These are phyloP conservation scores for Melanotaenia duboulayi DNA, from an alignment of 2,113 vertebrate genomes.

Conservation along the genomic window DNA sequence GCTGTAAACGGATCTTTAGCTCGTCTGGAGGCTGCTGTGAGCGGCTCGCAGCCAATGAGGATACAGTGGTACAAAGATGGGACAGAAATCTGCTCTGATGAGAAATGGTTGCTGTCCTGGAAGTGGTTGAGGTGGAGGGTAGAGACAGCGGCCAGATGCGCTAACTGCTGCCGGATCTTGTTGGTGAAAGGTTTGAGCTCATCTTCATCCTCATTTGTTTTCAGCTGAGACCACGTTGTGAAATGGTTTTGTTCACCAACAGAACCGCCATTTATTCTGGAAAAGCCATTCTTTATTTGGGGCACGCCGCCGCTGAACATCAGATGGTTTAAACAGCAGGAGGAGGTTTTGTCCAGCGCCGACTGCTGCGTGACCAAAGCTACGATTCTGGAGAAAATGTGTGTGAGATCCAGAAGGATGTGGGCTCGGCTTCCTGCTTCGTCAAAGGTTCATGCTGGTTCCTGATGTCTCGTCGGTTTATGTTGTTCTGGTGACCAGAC, in stretches of 20 bases:
- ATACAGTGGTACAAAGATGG: constrained; percentile 92
- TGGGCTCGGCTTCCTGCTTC: constrained; percentile 91
- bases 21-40: constrained; percentile 91
- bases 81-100: constrained; percentile 86
- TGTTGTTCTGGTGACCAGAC: neutral
- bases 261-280: constrained; percentile 94
- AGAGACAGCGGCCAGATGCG: constrained; percentile 88
- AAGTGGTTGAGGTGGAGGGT: constrained; percentile 87
- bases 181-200: constrained; percentile 90
- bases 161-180: constrained; percentile 87
- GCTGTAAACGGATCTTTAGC: constrained; percentile 91
- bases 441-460: constrained; percentile 89
- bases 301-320: too few species aligned
- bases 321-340: constrained; percentile 95
- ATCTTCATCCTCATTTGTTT: neutral
- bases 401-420: constrained; percentile 95
- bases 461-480: neutral
- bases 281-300: too few species aligned
- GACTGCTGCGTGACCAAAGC: constrained; percentile 88
- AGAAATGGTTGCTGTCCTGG: constrained; percentile 92
- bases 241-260: constrained; percentile 23
- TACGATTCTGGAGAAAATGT: constrained; percentile 92
- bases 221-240: neutral
- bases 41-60: constrained; percentile 91
- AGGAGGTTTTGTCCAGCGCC: constrained; percentile 88